A percentile compares a stretch with the other conserved stretches of the same genome.
These are phyloP conservation scores for Diuraphis noxia DNA, from an alignment of 1,140 invertebrate genomes.

Conservation along the genomic window DNA sequence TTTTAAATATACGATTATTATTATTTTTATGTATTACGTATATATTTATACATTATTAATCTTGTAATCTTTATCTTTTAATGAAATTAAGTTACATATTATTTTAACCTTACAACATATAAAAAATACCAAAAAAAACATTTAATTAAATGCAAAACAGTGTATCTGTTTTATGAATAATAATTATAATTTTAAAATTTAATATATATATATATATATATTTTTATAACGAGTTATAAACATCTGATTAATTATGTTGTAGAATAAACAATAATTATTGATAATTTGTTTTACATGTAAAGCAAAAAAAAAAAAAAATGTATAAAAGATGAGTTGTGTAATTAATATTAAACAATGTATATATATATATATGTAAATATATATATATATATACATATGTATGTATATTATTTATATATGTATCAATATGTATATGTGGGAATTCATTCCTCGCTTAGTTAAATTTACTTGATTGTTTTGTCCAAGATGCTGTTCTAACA, in stretches of 20 bases:
- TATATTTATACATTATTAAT: constrained; percentile 11
- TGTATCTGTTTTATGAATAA: neutral
- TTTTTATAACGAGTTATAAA: constrained; percentile 22
- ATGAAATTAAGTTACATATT: constrained; percentile 17
- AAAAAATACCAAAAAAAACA: neutral
- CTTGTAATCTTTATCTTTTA: constrained; percentile 4
- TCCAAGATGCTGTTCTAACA: neutral
- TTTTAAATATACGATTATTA: constrained; percentile 30
- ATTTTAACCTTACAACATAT: neutral
- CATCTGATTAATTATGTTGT: constrained; percentile 4
- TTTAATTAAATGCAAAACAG: neutral
- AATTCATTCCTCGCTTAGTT: constrained; percentile 54
- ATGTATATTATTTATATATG: neutral
- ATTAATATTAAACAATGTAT: constrained; percentile 10
- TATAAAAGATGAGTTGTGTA: constrained; percentile 10
- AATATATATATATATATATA: neutral
- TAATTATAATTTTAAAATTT: neutral
- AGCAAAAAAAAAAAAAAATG: constrained; percentile 21
- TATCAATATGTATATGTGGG: constrained; percentile 35
- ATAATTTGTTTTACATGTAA: constrained; percentile 15
- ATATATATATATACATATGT: neutral
- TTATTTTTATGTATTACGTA: constrained; percentile 17
- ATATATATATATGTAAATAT: constrained; percentile 18
- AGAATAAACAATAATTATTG: neutral
- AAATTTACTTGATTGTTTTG: constrained; percentile 33